phyloP scores from a whole-genome alignment of 2,113 vertebrate genomes.

The Potamarius usumacintae region DNA sequence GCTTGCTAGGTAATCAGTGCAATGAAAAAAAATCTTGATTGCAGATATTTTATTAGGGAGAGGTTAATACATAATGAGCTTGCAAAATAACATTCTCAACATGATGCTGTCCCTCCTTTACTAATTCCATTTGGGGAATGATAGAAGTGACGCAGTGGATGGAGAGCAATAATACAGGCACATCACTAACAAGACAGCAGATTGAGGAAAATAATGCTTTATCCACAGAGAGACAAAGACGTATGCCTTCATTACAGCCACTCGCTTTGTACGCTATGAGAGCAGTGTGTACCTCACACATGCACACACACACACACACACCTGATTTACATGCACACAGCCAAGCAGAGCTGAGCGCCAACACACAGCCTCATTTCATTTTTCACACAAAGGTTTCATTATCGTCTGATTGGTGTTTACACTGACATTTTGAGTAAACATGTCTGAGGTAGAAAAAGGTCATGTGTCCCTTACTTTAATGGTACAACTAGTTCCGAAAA shows the following conservation, averaged over 20 bases:
- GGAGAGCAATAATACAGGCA: slow-evolving; percentile 56
- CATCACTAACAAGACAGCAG: slow-evolving; percentile 64
- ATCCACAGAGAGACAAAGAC: slow-evolving; percentile 40
- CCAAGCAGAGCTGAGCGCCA: background rate
- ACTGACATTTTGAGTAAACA: slow-evolving; percentile 35
- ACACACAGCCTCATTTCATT: background rate
- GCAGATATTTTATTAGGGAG: slow-evolving; percentile 11
- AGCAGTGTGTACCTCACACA: slow-evolving; percentile 13
- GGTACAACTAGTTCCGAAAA: background rate
- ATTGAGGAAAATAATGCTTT: slow-evolving; percentile 48
- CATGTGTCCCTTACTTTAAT: background rate
- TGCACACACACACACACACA: background rate
- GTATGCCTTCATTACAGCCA: slow-evolving; percentile 59
- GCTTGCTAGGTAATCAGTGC: background rate
- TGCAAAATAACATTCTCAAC: background rate
- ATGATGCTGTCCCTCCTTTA: background rate
- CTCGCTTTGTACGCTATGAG: slow-evolving; percentile 13
- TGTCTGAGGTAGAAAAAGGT: background rate
- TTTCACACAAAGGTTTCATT: slow-evolving; percentile 2
- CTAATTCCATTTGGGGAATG: slow-evolving; percentile 15
- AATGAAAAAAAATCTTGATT: slow-evolving; percentile 3
- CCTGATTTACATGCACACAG: slow-evolving; percentile 33
- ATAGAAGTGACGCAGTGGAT: slow-evolving; percentile 47
- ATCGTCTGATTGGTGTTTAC: slow-evolving; percentile 4
- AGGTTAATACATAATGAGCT: slow-evolving; percentile 11